Percentiles rank a stretch among this genome's conserved stretches.
Evolutionary conservation across 2,113 vertebrate species (phyloP).

Genomic region (Aldabrachelys gigantea): DNA sequence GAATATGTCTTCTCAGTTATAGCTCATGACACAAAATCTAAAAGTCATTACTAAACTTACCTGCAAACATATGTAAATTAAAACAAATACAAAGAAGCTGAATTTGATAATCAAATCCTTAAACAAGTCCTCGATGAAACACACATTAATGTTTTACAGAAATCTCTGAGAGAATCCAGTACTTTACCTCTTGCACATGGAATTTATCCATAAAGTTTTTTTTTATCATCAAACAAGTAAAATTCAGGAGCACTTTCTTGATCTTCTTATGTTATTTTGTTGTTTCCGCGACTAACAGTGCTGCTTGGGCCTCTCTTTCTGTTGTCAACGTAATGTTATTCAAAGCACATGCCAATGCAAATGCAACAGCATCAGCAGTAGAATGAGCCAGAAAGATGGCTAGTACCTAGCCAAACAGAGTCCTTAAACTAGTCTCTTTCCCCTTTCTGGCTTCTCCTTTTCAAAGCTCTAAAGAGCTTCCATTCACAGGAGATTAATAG

Average conservation of each 20-base stretch:
- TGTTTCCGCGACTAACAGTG: rapidly evolving
- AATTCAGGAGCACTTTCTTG: neutral
- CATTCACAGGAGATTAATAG: neutral
- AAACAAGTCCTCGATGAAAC: neutral
- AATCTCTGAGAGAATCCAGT: neutral
- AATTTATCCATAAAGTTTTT: neutral
- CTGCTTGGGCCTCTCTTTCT: neutral
- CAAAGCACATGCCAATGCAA: neutral
- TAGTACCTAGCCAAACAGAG: neutral
- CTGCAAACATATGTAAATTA: neutral
- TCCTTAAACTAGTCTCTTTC: neutral
- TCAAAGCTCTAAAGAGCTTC: rapidly evolving
- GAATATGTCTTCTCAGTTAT: neutral
- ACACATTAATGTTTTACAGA: rapidly evolving
- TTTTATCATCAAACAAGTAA: neutral
- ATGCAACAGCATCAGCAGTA: neutral
- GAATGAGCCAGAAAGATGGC: neutral
- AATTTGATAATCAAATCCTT: neutral
- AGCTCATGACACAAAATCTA: neutral
- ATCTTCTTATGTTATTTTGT: neutral
- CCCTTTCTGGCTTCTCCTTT: neutral
- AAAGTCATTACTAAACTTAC: neutral
- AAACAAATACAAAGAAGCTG: neutral
- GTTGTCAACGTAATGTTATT: neutral
- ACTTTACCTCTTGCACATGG: neutral